Base-by-base conservation (phyloP, 92 coral and sea anemone species). In the Epizoanthus fatuus region DNA sequence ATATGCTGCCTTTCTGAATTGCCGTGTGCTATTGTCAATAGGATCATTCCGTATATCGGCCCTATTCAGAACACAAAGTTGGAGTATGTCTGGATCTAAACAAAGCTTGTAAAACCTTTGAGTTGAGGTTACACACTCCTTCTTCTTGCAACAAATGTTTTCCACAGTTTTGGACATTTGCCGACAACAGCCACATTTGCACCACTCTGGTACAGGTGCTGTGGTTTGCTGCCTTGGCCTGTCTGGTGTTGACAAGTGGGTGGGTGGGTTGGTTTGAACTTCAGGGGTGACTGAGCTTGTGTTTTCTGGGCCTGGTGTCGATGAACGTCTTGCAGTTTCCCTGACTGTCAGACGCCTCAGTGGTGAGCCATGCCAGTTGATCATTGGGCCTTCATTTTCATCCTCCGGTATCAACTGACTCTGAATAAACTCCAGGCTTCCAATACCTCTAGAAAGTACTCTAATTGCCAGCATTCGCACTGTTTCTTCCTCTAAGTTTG, bases 41-140 rank as follows among this genome's bases (percentile, higher is more conserved):
- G 74, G 60, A 17, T 90, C 94, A 62, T 90, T 90, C 10, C 91
- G n/a, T 4, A 86, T 83, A 29, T 86, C 94, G 3, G 69, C 80
- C 15, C 72, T 10, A 65, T 88, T 88, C 15, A 81, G 6, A 1
- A 91, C 60, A 6, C 76, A 58, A 12, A 92, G 79, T 57, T 88
- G 84, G 3, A 88, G 44, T 47, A 88, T 91, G 62, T 88, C 95
- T 40, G 95, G 87, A 58, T 91, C 90, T 13, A 88, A 58, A 8
- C 95, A 92, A 2, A 92, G 74, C 57, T 92, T 85, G 44, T 22
- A 62, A 65, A 74, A 85, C 3, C 87, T 14, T n/a, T 51, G 20
- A 5, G 81, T 68, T 5, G 11, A 57, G 13, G 93, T 64, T 64
- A 66, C 80, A 72, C 88, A 86, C 20, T 81, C 79, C 38, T 68